These are phyloP conservation scores for Echeneis naucrates DNA, from an alignment of 2,797 vertebrate species.

Conservation along the genomic window DNA sequence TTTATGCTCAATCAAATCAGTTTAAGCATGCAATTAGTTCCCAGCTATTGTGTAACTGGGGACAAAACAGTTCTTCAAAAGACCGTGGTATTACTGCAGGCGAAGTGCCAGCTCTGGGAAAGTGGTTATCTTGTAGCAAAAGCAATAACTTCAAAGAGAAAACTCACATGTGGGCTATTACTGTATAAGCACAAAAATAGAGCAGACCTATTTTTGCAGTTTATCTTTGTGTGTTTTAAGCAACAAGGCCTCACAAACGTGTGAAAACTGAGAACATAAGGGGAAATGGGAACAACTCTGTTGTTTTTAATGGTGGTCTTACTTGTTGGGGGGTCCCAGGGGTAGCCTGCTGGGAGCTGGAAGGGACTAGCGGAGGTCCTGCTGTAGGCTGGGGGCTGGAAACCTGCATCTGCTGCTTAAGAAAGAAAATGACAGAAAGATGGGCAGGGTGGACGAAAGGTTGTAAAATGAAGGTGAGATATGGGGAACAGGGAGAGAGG, in stretches of 20 bases:
- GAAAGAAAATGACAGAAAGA: slow-evolving; percentile 46
- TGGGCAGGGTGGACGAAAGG: slow-evolving; percentile 47
- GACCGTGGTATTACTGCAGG: slow-evolving; percentile 27
- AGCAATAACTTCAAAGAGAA: slow-evolving; percentile 51
- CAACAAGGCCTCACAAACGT: slow-evolving; percentile 4
- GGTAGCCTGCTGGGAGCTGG: slow-evolving; percentile 78
- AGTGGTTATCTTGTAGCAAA: slow-evolving; percentile 38
- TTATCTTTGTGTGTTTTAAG: slow-evolving; percentile 22
- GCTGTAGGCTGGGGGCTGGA: slow-evolving; percentile 80
- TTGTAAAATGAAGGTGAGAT: slow-evolving; percentile 48
- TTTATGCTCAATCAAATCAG: slow-evolving; percentile 50
- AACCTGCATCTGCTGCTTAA: slow-evolving; percentile 82
- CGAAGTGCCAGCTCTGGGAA: slow-evolving; percentile 39
- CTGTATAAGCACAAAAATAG: slow-evolving; percentile 18
- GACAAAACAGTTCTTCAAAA: slow-evolving; percentile 23
- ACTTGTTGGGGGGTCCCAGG: slow-evolving; percentile 84
- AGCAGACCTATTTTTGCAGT: slow-evolving; percentile 13
- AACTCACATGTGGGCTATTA: not conserved
- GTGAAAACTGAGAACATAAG: not conserved
- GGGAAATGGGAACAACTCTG: not conserved
- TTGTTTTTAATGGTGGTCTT: not conserved
- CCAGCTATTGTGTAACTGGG: slow-evolving; percentile 6
- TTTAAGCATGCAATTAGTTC: slow-evolving; percentile 42
- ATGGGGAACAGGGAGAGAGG: slow-evolving; percentile 39
- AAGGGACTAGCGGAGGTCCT: slow-evolving; percentile 75